A percentile compares a stretch with the other conserved stretches of the same genome.
phyloP scores from a whole-genome alignment of 1,140 invertebrate species.

The Cardiocondyla obscurior region DNA sequence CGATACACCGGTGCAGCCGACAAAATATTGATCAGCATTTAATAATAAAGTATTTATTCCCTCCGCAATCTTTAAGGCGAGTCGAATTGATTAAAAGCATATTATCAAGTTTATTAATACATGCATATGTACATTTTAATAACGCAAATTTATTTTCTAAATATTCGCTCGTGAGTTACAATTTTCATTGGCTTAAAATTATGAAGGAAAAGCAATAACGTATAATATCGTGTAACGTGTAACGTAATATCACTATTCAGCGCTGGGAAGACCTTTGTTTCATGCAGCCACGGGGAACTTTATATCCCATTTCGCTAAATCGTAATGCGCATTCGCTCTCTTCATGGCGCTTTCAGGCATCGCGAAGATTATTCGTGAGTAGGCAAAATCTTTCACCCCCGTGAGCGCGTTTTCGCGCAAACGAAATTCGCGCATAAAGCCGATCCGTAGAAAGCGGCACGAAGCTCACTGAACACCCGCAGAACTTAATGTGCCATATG shows the following conservation, averaged over 20 bases:
- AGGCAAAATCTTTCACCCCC: slow-evolving; percentile 33
- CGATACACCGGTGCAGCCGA: background rate
- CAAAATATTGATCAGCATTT: slow-evolving; percentile 20
- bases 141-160: background rate
- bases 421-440: slow-evolving; percentile 38
- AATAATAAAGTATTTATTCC: slow-evolving; percentile 27
- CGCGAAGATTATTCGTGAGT: slow-evolving; percentile 29
- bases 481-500: slow-evolving; percentile 24
- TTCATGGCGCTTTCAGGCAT: slow-evolving; percentile 8
- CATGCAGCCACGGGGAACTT: slow-evolving; percentile 30
- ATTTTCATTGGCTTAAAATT: background rate
- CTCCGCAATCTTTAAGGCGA: background rate
- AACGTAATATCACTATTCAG: slow-evolving; percentile 36
- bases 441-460: slow-evolving; percentile 28
- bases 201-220: slow-evolving; percentile 6
- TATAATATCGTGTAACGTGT: slow-evolving; percentile 27
- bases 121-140: background rate
- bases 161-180: background rate
- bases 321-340: slow-evolving; percentile 31
- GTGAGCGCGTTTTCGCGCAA: slow-evolving; percentile 28
- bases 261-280: slow-evolving; percentile 30
- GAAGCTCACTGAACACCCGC: slow-evolving; percentile 26
- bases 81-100: background rate
- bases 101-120: background rate
- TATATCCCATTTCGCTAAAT: slow-evolving; percentile 40